Evolutionary conservation across 2,113 vertebrate genomes (phyloP), one percentile per base, ranked within the genome.

Genomic region (Meleagris gallopavo): DNA sequence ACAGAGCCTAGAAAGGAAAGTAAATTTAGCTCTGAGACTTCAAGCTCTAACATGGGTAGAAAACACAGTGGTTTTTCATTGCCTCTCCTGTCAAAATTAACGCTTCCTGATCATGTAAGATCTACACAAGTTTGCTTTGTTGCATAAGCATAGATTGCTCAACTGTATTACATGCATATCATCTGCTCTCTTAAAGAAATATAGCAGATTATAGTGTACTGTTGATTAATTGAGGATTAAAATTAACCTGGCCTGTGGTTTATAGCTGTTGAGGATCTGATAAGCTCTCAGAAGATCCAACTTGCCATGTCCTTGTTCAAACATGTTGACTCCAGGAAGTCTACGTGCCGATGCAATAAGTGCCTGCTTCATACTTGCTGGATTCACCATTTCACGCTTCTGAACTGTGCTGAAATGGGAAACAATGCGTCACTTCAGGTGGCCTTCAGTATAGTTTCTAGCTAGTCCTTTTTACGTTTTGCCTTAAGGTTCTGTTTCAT

Each of bases 241-340:
- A 38, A 96, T 97, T 91, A 78, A 99, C 99, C 99, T 99, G 90
- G 99, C 99, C 96, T 99, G 99, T 9, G 99, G 99, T 82, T 98
- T 99, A 97, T 99, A 99, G 97, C 99, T 99, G 97, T 98, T 99
- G 91, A 99, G 99, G 86, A 99, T 98, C 98, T 99, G 99, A 94
- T 99, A 99, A 83, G 99, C 99, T 90, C 99, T 92, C 55, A 99
- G 98, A 41, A 99, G 98, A 95, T 99, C 99, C 70, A 99, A 97
- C 86, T 99, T 99, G 86, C 99, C 99, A 12, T 99, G 99, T 61
- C 99, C 99, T 96, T 99, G 99, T 77, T 99, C 99, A 88, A 99
- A 99, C 99, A 99, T 99, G 97, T 99, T 99, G 93, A 99, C 99
- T 11, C 99, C 99, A 4, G 99, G 99, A 85, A 99, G 98, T 61